Percentiles rank a stretch among this genome's conserved stretches.
phyloP scores from a whole-genome alignment of 1,140 invertebrate genomes.

The Saccostrea glomerata region DNA sequence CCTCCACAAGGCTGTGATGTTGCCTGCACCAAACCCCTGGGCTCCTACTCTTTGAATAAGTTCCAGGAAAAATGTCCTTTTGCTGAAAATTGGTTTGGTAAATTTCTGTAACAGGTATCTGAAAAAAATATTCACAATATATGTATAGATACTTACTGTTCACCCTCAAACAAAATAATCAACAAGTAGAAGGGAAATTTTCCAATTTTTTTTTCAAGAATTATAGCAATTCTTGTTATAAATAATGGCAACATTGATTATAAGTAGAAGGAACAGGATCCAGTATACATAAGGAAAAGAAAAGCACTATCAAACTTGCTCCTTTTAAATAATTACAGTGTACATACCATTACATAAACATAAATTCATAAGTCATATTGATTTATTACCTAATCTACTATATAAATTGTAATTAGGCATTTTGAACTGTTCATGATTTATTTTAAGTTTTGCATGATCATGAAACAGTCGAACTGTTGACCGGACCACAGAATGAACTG shows the following conservation, averaged over 20 bases:
- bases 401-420: no score
- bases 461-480: no score
- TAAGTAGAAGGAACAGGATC: neutral
- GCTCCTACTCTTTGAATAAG: conserved; percentile 81
- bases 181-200: neutral
- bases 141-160: neutral
- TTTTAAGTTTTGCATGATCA: no score
- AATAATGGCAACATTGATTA: neutral
- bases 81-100: conserved; percentile 80
- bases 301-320: no score
- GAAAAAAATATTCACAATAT: conserved; percentile 50
- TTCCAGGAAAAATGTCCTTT: conserved; percentile 82
- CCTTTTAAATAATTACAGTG: no score
- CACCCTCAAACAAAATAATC: neutral
- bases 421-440: no score
- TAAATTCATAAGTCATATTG: no score
- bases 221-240: neutral
- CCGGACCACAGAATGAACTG: no score
- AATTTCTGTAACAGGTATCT: conserved; percentile 83
- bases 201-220: no score
- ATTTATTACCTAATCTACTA: no score
- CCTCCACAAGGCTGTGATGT: conserved; percentile 81
- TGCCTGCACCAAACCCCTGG: conserved; percentile 81
- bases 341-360: no score
- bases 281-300: no score